Evolutionary conservation across 53 echinoderm and acorn worm genomes (phyloP), one percentile per base, ranked within the genome.

Genomic region (Echinarachnius parma): DNA sequence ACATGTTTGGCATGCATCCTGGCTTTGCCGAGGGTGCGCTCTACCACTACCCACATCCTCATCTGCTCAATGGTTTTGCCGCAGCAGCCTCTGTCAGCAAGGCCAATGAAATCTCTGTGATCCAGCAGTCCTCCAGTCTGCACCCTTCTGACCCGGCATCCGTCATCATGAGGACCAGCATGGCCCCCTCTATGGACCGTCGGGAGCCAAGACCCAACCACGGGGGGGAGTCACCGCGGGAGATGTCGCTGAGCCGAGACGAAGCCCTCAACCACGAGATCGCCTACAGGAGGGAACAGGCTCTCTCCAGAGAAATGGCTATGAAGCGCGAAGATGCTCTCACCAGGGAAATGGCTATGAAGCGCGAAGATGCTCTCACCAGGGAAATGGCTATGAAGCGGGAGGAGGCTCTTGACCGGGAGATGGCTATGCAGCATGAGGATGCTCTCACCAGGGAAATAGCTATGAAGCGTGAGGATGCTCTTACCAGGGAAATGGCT

Each of bases 61-160:
- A 87, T 26, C 94, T 68, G 2, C 65, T 93, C 48, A 93, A 93
- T 78, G 94, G 94, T 16, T 92, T 81, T 48, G 66, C 57, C 42
- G 68, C 52, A 31, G 82, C 86, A 15, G 82, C 87, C 4, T 77
- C 86, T 22, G 55, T 78, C 60, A 75, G 83, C 24, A 98, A 98
- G 58, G 82, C 98, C 34, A 98, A 98, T 48, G 98, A 98, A 50
- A 98, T 98, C 34, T 98, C 98, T 0, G 98, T 98, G 31, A 98
- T 98, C 19, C 98, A 98, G 69, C 92, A 85, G 32, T 89, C 84
- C n/a, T 65, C 83, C 57, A 82, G 77, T 64, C 45, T 72, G 28
- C 80, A 74, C 54, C 54, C 39, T 9, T 80, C 57, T 33, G 68
- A 75, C 31, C 33, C 65, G 9, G 48, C 57, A 4, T 62, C 80